Evolutionary conservation across 2,888 invertebrate genomes (phyloP), one percentile per base, ranked within the genome.

Genomic region (Drosophila koepferae): DNA sequence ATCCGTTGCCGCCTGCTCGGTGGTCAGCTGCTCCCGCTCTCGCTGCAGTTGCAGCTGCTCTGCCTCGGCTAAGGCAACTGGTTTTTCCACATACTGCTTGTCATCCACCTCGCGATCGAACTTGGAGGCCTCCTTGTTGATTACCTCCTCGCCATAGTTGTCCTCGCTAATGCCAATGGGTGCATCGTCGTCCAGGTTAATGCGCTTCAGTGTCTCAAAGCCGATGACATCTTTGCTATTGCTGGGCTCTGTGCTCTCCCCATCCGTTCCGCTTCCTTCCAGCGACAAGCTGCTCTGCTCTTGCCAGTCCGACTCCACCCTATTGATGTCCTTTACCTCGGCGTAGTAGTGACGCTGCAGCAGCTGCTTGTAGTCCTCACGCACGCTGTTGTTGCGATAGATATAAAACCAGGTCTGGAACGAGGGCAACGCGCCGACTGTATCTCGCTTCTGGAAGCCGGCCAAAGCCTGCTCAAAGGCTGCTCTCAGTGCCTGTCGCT

Each of bases 321-420:
- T 81, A 38, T 81, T 91, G 6, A 93, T 92, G 49, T 92, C 95
- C 79, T 94, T 94, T 0, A 96, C 95, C 43, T 95, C 95, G 54
- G 95, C 95, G 49, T 94, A 92, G 76, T 95, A 96, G 82, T 94
- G 94, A 56, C 95, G 94, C 89, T 94, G 93, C 4, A 96, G 89
- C 54, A 95, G 92, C 76, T 94, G 93, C 78, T 94, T 95, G 86
- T 94, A 95, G 34, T 94, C 94, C 46, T 95, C 94, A 69, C 94
- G 94, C 4, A 95, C 94, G 0, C 95, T 94, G 84, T 95, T 94
- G 81, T 95, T 95, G 82, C 95, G 95, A 90, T 95, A 96, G 8
- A 96, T 94, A 81, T 96, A 96, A 83, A 96, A 94, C 94, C 94
- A 96, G 81, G 95, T 95, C 87, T 95, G 95, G 75, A 96, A 93